Percentiles rank a stretch among this genome's conserved stretches.
Evolutionary conservation across 2,888 invertebrate genomes (phyloP).

Genomic region (Hyposoter didymator): DNA sequence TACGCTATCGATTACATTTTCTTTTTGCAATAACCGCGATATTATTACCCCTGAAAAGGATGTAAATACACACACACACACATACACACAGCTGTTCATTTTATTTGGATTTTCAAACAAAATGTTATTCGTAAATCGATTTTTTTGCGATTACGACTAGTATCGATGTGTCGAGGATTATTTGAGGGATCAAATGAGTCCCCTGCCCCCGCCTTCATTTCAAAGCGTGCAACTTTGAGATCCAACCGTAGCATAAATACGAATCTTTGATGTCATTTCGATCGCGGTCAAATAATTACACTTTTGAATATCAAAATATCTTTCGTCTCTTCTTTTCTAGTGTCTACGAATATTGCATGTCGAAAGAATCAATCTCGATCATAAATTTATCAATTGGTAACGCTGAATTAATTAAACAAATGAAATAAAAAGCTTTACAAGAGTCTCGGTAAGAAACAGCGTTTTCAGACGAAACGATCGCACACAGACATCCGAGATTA

Average conservation of each 20-base stretch:
- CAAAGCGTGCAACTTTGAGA: slow-evolving; percentile 36
- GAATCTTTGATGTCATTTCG: slow-evolving; percentile 59
- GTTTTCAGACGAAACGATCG: slow-evolving; percentile 49
- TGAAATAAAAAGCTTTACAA: not conserved
- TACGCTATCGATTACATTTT: slow-evolving; percentile 71
- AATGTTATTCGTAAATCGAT: slow-evolving; percentile 54
- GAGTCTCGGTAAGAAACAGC: not conserved
- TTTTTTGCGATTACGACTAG: slow-evolving; percentile 43
- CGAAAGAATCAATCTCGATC: not conserved
- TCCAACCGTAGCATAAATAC: slow-evolving; percentile 56
- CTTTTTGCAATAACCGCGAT: slow-evolving; percentile 72
- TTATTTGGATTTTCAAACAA: slow-evolving; percentile 48
- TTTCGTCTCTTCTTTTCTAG: slow-evolving; percentile 1
- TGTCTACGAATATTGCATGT: not conserved
- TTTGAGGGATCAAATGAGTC: slow-evolving; percentile 13
- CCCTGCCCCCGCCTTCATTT: not conserved
- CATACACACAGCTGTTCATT: not conserved
- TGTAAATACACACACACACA: slow-evolving; percentile 8
- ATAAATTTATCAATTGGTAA: not conserved
- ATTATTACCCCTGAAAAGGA: slow-evolving; percentile 68
- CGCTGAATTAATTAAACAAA: not conserved
- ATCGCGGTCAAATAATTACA: slow-evolving; percentile 29
- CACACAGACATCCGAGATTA: slow-evolving; percentile 60
- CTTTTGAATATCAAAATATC: not conserved
- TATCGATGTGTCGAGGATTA: slow-evolving; percentile 39